A percentile compares a stretch with the other conserved stretches of the same genome.
Conservation (phyloP, 2,797 vertebrate species). For the Cottoperca gobio region DNA sequence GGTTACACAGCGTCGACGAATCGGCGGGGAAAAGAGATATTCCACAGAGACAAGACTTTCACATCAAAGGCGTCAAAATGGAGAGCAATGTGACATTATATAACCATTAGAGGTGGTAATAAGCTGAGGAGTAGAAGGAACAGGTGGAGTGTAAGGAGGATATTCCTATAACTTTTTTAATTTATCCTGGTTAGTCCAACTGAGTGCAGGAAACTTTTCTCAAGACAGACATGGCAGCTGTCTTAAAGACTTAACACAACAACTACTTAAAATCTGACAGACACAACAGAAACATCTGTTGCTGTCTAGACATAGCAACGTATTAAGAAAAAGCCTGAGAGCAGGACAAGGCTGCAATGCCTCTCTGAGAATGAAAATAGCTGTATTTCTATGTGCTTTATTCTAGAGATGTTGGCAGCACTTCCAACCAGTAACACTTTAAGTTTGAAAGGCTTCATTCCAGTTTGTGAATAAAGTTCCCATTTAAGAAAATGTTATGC, state of each 20-base stretch:
- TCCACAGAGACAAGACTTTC: not conserved
- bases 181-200: not conserved
- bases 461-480: not conserved
- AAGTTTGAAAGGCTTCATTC: not conserved
- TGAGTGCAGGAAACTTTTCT: slow-evolving; percentile 9
- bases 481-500: not conserved
- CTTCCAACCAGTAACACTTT: not conserved
- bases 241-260: slow-evolving; percentile 68
- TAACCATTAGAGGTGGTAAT: not conserved
- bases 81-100: slow-evolving; percentile 23
- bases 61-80: slow-evolving; percentile 36
- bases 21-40: slow-evolving; percentile 29
- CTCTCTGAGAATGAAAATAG: slow-evolving; percentile 11
- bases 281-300: slow-evolving; percentile 74
- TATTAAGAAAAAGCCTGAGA: slow-evolving; percentile 37
- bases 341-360: slow-evolving; percentile 1
- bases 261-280: slow-evolving; percentile 68
- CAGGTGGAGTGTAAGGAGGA: not conserved
- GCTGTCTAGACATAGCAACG: slow-evolving; percentile 65
- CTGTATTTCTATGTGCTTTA: slow-evolving; percentile 12
- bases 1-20: slow-evolving; percentile 50
- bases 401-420: slow-evolving; percentile 29
- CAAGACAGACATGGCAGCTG: slow-evolving; percentile 55
- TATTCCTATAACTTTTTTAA: slow-evolving; percentile 3
- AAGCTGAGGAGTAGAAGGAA: not conserved